Evolutionary conservation across 2,888 invertebrate genomes (phyloP), one percentile per base, ranked within the genome.

Genomic region (Hipparchia sbordonii): DNA sequence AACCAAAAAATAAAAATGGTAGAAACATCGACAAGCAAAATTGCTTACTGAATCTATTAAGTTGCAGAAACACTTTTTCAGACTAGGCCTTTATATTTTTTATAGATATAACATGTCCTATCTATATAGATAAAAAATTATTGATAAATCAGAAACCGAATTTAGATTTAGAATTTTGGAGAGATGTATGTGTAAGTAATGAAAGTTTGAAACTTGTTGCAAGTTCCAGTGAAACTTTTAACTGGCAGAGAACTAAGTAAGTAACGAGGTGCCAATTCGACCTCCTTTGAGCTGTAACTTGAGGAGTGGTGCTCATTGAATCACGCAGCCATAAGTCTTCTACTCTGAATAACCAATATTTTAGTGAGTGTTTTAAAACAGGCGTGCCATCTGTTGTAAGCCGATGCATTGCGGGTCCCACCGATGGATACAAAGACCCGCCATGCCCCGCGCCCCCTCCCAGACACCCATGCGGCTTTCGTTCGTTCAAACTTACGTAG

Each of bases 401-500:
- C 85, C 88, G 90, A 89, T 91, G 92, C 91, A 91, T 87, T 85
- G 89, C 88, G 87, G 87, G 87, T 88, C 91, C 89, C 91, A 91
- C 89, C 89, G 88, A 86, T 83, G 85, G 82, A 82, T 86, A 87
- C 84, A 84, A 84, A 84, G 84, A 82, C 82, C 87, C 85, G 79
- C 85, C 85, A 75, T 83, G 76, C 85, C 86, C 88, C 88, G 85
- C 89, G 82, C 79, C 86, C 87, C 84, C 81, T 83, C 82, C 79
- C 82, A 84, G 82, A 87, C 86, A 90, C 89, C 91, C 92, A 90
- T 91, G 91, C 92, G 92, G 92, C 92, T 92, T 92, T 92, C 91
- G 91, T 91, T 91, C 91, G 91, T 93, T 92, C 92, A 93, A 93
- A 93, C 93, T 93, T 94, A 87, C 93, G 93, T 93, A 94, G 94